A percentile compares a stretch with the other conserved stretches of the same genome.
Evolutionary conservation across 2,888 invertebrate genomes (phyloP).

Genomic region (Rhagophthalmus giganteus): DNA sequence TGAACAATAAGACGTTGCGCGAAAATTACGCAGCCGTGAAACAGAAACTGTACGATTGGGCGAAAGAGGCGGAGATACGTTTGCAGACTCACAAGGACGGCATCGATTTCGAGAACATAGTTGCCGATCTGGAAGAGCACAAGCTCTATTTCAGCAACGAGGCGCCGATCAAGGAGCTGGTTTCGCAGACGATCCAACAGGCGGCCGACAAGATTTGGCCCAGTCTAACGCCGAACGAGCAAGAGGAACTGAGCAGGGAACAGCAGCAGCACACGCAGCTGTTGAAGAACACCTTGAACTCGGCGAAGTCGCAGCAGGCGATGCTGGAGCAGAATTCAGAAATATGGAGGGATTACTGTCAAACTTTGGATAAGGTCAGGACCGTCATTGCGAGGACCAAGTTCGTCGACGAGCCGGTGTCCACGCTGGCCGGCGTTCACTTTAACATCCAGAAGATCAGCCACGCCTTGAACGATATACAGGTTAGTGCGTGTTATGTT

Average conservation of each 20-base stretch:
- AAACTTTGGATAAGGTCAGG: conserved; percentile 75
- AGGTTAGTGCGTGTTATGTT: no score
- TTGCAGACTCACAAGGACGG: conserved; percentile 80
- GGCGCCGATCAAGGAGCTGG: conserved; percentile 74
- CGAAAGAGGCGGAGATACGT: conserved; percentile 78
- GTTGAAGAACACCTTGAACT: conserved; percentile 79
- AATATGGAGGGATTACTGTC: conserved; percentile 84
- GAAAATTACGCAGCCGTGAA: conserved; percentile 76
- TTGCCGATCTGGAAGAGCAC: conserved; percentile 82
- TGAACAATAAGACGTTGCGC: conserved; percentile 74
- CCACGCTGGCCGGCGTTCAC: conserved; percentile 78
- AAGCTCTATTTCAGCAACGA: conserved; percentile 84
- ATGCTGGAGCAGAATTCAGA: conserved; percentile 80
- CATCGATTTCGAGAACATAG: conserved; percentile 84
- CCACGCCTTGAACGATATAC: conserved; percentile 72
- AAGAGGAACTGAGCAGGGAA: conserved; percentile 80
- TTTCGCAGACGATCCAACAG: conserved; percentile 79
- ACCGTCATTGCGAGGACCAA: conserved; percentile 73
- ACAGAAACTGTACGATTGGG: conserved; percentile 80
- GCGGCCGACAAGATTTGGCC: conserved; percentile 88
- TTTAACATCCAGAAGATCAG: conserved; percentile 81
- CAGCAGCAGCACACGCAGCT: conserved; percentile 80
- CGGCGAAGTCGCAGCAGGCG: conserved; percentile 78
- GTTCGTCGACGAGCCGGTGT: conserved; percentile 78
- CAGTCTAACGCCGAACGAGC: conserved; percentile 76